Evolutionary conservation across 35 echinoderm and acorn worm species (phyloP).

Genomic region (Apostichopus californicus): DNA sequence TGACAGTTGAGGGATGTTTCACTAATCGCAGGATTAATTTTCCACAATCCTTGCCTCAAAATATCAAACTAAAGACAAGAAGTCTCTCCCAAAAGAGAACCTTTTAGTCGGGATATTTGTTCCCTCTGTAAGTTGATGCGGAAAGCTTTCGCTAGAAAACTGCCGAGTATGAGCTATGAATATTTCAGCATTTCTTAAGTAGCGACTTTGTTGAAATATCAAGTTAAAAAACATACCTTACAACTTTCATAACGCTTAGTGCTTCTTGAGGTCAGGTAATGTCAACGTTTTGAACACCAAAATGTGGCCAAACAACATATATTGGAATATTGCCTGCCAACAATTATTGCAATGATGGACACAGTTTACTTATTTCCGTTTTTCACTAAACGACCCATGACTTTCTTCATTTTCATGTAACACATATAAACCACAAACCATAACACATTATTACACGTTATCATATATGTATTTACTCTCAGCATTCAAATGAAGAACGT

Average conservation of each 20-base stretch:
- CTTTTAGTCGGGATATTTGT: conserved; percentile 17
- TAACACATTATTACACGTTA: no score
- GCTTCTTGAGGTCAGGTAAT: no score
- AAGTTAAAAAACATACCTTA: not conserved
- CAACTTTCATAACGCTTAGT: not conserved
- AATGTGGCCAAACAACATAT: no score
- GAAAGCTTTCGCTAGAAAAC: not conserved
- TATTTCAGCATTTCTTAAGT: not conserved
- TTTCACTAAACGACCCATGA: no score
- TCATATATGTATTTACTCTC: no score
- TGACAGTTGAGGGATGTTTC: conserved; percentile 47
- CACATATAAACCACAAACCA: no score
- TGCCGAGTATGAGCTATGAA: not conserved
- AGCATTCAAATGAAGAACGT: no score
- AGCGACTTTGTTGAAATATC: conserved; percentile 4
- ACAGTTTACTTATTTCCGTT: no score
- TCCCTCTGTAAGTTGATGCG: not conserved
- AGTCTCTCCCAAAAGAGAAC: conserved; percentile 21
- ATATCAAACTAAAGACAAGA: conserved; percentile 6
- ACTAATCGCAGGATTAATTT: conserved; percentile 28
- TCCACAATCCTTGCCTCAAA: conserved; percentile 8
- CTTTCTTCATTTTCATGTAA: no score
- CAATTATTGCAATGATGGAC: no score
- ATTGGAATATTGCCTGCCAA: no score
- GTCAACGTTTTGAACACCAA: no score